A percentile compares a stretch with the other conserved stretches of the same genome.
Conservation (phyloP, 1,140 invertebrate species). For the Caerostris darwini region DNA sequence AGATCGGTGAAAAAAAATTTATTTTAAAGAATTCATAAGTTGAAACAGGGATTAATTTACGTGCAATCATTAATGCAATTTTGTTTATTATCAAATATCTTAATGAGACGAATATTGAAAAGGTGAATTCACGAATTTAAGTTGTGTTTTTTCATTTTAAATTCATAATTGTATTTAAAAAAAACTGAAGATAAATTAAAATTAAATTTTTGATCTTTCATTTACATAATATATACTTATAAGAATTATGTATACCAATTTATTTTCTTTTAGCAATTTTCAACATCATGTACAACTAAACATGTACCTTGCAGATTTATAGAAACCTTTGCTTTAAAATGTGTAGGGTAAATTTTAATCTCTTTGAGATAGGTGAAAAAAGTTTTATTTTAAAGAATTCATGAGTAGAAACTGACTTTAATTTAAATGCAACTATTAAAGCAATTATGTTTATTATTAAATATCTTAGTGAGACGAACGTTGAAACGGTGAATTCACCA, state of each 20-base stretch:
- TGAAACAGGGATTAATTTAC: background rate
- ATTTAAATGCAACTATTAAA: background rate
- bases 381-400: background rate
- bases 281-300: too few species aligned
- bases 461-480: background rate
- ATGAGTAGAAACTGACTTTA: background rate
- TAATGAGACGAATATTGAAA: background rate
- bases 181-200: too few species aligned
- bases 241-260: too few species aligned
- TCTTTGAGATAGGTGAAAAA: background rate
- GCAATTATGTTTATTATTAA: slow-evolving; percentile 11
- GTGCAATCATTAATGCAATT: background rate
- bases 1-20: background rate
- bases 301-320: too few species aligned
- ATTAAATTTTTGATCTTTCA: too few species aligned
- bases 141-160: too few species aligned
- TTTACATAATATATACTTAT: too few species aligned
- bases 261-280: too few species aligned
- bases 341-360: background rate
- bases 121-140: background rate
- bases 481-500: background rate
- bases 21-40: background rate
- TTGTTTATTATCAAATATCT: background rate
- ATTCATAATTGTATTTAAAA: too few species aligned
- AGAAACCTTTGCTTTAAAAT: background rate